These are phyloP conservation scores for Hemaris fuciformis DNA, from an alignment of 2,888 invertebrate species.

Conservation along the genomic window DNA sequence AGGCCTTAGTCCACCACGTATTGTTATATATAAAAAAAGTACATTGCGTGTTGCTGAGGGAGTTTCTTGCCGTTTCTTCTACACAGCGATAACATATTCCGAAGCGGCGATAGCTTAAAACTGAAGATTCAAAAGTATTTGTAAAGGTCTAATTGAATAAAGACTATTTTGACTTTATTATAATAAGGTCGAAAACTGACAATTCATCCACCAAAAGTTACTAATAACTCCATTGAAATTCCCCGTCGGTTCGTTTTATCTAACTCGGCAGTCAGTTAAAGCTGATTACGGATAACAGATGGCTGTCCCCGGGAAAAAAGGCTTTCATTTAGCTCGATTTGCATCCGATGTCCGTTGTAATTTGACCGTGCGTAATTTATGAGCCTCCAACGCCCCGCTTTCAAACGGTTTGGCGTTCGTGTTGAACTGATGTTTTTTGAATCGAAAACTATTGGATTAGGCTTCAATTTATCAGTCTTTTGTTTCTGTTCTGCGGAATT, in stretches of 20 bases:
- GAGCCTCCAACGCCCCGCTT: not conserved
- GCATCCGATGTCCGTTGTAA: constrained; percentile 29
- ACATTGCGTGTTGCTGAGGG: no score
- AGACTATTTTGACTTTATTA: no score
- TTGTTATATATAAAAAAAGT: no score
- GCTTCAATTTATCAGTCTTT: not conserved
- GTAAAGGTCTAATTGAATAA: no score
- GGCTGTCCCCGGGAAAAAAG: constrained; percentile 16
- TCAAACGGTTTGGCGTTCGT: not conserved
- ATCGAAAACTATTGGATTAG: not conserved
- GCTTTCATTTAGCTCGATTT: constrained; percentile 22
- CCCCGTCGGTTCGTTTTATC: not conserved
- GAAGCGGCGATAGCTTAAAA: no score
- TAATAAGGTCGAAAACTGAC: no score
- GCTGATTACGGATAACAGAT: constrained; percentile 15
- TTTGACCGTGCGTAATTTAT: constrained; percentile 30
- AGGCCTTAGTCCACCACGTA: no score
- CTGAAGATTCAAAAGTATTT: no score
- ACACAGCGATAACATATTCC: no score
- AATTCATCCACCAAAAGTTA: not conserved
- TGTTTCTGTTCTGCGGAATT: not conserved
- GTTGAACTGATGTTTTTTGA: not conserved
- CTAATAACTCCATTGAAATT: not conserved
- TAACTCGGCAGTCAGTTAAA: not conserved
- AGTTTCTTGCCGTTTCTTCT: no score